A percentile compares a stretch with the other conserved stretches of the same genome.
Evolutionary conservation across 35 echinoderm and acorn worm species (phyloP).

Genomic region (Diadema setosum): DNA sequence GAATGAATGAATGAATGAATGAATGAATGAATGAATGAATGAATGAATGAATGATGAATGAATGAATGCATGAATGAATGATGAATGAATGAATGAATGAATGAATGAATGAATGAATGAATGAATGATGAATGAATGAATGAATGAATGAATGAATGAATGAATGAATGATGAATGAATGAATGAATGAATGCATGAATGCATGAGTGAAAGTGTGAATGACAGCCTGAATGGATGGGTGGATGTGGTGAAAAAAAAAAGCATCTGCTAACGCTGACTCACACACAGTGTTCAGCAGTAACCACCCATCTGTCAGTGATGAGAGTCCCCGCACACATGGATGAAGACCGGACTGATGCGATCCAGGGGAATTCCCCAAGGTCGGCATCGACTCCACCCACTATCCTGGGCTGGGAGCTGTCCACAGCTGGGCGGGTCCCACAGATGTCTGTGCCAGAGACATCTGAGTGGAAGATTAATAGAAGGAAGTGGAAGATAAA

Average conservation of each 20-base stretch:
- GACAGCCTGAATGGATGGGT: too few species aligned
- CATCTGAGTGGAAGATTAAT: neutral
- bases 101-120: too few species aligned
- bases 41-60: too few species aligned
- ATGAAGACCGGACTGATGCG: neutral
- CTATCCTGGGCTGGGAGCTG: neutral
- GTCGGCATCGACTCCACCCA: constrained; percentile 26
- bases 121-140: too few species aligned
- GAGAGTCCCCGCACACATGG: constrained; percentile 17
- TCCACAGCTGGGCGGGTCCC: neutral
- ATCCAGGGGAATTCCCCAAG: constrained; percentile 44
- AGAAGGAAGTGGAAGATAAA: too few species aligned
- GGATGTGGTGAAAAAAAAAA: too few species aligned
- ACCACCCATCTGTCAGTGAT: constrained; percentile 30
- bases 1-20: constrained; percentile 40
- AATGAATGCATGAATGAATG: too few species aligned
- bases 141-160: too few species aligned
- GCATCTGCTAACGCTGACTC: too few species aligned
- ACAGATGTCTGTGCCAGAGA: neutral
- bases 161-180: too few species aligned
- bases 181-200: constrained; percentile 33
- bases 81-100: too few species aligned
- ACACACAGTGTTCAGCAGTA: constrained; percentile 38
- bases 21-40: constrained; percentile 40
- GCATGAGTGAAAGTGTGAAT: constrained; percentile 22